Conservation (phyloP, 2,113 vertebrate genomes). For the Martes martes region DNA sequence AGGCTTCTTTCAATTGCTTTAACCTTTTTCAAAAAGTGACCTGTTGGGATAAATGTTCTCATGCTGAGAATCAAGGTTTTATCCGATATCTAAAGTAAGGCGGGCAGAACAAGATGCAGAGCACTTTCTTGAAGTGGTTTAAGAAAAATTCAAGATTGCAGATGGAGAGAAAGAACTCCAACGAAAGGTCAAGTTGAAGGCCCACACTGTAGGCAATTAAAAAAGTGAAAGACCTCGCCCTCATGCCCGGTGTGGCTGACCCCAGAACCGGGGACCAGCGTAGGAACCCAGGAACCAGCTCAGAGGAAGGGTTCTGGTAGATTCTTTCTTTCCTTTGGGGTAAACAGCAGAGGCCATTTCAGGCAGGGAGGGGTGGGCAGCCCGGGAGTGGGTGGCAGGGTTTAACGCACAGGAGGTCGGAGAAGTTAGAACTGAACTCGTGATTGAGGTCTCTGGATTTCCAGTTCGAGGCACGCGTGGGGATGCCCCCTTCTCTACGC, state of each 20-base stretch:
- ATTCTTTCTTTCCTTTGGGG: background rate
- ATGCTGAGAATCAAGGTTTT: conserved; percentile 42
- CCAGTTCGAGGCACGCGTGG: fast-evolving
- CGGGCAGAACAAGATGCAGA: background rate
- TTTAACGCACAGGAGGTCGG: fast-evolving
- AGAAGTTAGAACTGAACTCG: background rate
- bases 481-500: background rate
- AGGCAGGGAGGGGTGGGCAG: background rate
- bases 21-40: conserved; percentile 64
- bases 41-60: conserved; percentile 63
- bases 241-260: background rate
- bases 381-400: background rate
- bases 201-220: background rate
- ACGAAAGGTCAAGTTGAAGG: background rate
- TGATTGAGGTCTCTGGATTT: background rate
- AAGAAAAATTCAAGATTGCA: conserved; percentile 23
- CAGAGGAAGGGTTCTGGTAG: background rate
- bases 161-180: background rate
- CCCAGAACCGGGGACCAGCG: background rate
- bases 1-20: conserved; percentile 66
- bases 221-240: background rate
- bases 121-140: background rate
- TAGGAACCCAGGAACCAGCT: background rate
- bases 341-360: background rate
- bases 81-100: background rate